phyloP scores from a whole-genome alignment of 2,888 invertebrate species.

The Hemistola chrysoprasaria region DNA sequence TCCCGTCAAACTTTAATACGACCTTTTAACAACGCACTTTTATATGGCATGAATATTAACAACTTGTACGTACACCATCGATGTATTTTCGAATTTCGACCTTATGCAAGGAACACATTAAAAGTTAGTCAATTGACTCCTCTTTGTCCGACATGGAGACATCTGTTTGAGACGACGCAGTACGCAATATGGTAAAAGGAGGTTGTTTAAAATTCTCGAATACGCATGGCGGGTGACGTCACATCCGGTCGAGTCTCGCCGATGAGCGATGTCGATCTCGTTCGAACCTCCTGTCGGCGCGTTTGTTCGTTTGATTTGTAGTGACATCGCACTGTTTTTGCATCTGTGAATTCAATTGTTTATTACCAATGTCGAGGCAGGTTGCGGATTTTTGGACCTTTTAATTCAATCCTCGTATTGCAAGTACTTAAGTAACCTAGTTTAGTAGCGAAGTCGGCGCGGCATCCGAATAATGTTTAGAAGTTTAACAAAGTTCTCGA shows the following conservation, averaged over 20 bases:
- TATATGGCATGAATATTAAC: constrained; percentile 70
- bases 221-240: constrained; percentile 72
- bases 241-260: constrained; percentile 56
- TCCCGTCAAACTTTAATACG: constrained; percentile 61
- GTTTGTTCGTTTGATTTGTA: constrained; percentile 75
- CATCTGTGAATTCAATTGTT: constrained; percentile 52
- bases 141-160: constrained; percentile 53
- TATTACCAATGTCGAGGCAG: constrained; percentile 19
- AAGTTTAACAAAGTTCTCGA: constrained; percentile 50
- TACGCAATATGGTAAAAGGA: constrained; percentile 64
- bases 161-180: constrained; percentile 67
- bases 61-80: constrained; percentile 32
- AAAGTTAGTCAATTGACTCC: constrained; percentile 31
- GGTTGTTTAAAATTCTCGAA: constrained; percentile 79
- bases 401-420: no score
- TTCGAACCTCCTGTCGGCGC: constrained; percentile 74
- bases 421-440: constrained; percentile 5
- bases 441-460: constrained; percentile 13
- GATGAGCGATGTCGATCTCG: constrained; percentile 49
- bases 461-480: constrained; percentile 36
- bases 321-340: constrained; percentile 57
- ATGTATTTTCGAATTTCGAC: constrained; percentile 41
- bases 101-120: constrained; percentile 43
- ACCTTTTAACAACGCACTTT: constrained; percentile 65
- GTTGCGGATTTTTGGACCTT: constrained; percentile 10